Conservation (phyloP, 2,888 invertebrate species). For the Tanypteryx hageni region DNA sequence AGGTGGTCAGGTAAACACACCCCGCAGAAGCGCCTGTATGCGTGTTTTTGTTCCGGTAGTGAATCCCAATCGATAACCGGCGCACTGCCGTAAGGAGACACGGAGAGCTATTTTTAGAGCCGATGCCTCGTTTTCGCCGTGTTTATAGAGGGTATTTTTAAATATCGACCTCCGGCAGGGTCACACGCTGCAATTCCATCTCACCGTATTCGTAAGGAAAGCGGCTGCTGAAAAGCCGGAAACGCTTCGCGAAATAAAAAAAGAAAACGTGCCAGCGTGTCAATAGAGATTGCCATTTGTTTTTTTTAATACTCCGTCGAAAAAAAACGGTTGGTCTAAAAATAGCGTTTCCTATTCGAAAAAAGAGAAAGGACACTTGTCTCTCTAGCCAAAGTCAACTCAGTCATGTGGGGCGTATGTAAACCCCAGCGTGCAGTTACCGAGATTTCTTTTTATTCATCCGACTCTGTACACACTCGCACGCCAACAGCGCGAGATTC, state of each 20-base stretch:
- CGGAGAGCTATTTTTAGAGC: constrained; percentile 45
- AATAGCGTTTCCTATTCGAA: neutral
- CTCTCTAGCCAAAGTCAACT: neutral
- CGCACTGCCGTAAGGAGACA: constrained; percentile 35
- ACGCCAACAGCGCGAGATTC: neutral
- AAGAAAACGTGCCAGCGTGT: neutral
- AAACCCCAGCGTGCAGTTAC: neutral
- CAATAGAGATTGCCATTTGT: neutral
- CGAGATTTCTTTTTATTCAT: neutral
- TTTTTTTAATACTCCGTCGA: neutral
- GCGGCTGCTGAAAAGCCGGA: neutral
- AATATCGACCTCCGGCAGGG: constrained; percentile 30
- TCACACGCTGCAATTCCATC: constrained; percentile 15
- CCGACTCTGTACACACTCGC: neutral
- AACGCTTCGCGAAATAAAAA: neutral
- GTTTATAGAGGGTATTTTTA: constrained; percentile 39
- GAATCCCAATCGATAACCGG: constrained; percentile 40
- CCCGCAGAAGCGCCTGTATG: neutral
- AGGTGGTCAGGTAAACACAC: neutral
- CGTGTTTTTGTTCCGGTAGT: neutral
- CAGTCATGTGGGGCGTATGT: neutral
- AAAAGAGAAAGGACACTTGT: neutral
- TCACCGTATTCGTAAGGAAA: neutral
- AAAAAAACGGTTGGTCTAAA: neutral
- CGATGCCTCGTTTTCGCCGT: constrained; percentile 30